A percentile compares a stretch with the other conserved stretches of the same genome.
These are phyloP conservation scores for Drosophila athabasca DNA, from an alignment of 1,140 invertebrate genomes.

Conservation along the genomic window DNA sequence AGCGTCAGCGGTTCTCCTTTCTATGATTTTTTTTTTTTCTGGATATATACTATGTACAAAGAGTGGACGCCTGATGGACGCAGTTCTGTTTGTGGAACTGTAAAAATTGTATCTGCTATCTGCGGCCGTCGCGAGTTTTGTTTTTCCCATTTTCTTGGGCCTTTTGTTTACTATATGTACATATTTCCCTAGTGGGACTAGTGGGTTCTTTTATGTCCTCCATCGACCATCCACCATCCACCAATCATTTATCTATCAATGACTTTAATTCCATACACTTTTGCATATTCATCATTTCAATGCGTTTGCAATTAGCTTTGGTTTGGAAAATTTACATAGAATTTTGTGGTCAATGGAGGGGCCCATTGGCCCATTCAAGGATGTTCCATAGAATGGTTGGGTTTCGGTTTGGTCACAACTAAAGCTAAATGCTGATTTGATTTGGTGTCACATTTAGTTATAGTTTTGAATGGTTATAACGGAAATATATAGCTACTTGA, in stretches of 20 bases:
- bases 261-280: conserved; percentile 48
- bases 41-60: conserved; percentile 17
- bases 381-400: background rate
- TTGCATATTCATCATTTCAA: conserved; percentile 63
- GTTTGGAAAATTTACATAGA: conserved; percentile 38
- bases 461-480: no score
- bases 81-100: conserved; percentile 49
- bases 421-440: conserved; percentile 25
- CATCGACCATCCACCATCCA: conserved; percentile 6
- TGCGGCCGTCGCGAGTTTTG: conserved; percentile 16
- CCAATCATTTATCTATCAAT: conserved; percentile 10
- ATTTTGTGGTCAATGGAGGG: conserved; percentile 34
- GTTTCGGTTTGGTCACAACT: no score
- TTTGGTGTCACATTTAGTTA: background rate
- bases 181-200: conserved; percentile 15
- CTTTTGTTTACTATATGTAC: conserved; percentile 13
- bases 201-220: conserved; percentile 1
- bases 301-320: conserved; percentile 51
- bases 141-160: conserved; percentile 15
- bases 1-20: conserved; percentile 29
- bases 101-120: conserved; percentile 47
- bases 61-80: conserved; percentile 49
- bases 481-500: no score
- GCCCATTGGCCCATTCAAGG: conserved; percentile 25
- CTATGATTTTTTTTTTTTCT: conserved; percentile 11